Evolutionary conservation across 2,113 vertebrate genomes (phyloP).

Genomic region (Nerophis lumbriciformis): DNA sequence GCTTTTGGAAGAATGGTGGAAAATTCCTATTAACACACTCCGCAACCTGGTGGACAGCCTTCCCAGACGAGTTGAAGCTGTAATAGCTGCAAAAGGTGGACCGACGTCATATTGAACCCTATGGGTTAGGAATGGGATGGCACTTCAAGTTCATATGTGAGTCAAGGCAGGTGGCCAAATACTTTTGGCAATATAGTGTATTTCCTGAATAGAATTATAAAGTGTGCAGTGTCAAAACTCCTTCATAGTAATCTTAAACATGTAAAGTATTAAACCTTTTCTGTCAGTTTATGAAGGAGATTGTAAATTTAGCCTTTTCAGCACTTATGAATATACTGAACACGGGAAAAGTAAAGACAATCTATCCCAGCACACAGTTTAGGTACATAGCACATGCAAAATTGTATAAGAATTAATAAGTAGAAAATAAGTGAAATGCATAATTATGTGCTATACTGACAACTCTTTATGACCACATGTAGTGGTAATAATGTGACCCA

Average conservation of each 20-base stretch:
- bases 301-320: constrained; percentile 17
- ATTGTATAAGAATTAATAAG: constrained; percentile 1
- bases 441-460: not conserved
- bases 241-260: constrained; percentile 54
- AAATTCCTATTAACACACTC: too few relatives aligned
- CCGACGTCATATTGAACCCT: too few relatives aligned
- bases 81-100: too few relatives aligned
- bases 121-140: too few relatives aligned
- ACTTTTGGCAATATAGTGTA: too few relatives aligned
- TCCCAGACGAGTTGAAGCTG: too few relatives aligned
- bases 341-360: not conserved
- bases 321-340: constrained; percentile 1
- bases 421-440: not conserved
- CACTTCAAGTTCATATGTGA: too few relatives aligned
- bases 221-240: constrained; percentile 57
- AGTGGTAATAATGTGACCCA: not conserved
- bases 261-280: constrained; percentile 32
- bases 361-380: constrained; percentile 8
- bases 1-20: too few relatives aligned
- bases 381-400: constrained; percentile 12
- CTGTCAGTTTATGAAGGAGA: constrained; percentile 34
- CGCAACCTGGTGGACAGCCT: too few relatives aligned
- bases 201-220: not conserved
- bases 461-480: too few relatives aligned
- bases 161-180: too few relatives aligned